Evolutionary conservation across 2,797 vertebrate genomes (phyloP), one percentile per base, ranked within the genome.

Genomic region (Potorous gilbertii): DNA sequence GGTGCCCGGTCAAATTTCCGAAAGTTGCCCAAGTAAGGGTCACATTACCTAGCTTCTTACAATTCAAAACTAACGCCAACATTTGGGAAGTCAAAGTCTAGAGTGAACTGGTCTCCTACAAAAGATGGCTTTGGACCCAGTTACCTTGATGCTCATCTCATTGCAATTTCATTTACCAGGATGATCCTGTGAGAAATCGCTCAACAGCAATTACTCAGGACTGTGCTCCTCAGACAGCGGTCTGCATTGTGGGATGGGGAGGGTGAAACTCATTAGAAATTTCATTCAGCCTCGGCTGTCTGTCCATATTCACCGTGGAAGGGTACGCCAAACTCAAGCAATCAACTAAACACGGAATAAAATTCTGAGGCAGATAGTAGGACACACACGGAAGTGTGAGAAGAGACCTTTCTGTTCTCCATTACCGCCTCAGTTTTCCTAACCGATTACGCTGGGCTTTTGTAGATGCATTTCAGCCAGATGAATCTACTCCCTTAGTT

Each of bases 111-210:
- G 91, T 91, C 94, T 55, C 93, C 93, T 46, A 55, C 90, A 90
- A 93, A 93, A 91, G 57, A 94, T 91, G 55, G 54, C 55, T 90
- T 95, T 66, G 96, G 56, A 94, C 90, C 91, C 62, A 27, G 31
- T 92, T 93, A 81, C 55, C 93, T 96, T 74, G 87, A 93, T 87
- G 94, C 96, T 96, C 94, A 95, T 94, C 93, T 93, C 93, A 93
- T 10, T 62, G 62, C 56, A 96, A 96, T 93, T 55, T 95, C 96
- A 91, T 96, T 97, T 97, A 94, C 96, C 95, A 95, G 96, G 11
- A 56, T 93, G 91, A 96, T 96, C 94, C 96, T 92, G 57, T 54
- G 92, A 97, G 97, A 97, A 97, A 97, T 94, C 21, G 93, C 91
- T 93, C 94, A 94, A 93, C 24, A 27, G 89, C 74, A 46, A 92